Evolutionary conservation across 1,140 invertebrate genomes (phyloP).

Genomic region (Helicoverpa zea): DNA sequence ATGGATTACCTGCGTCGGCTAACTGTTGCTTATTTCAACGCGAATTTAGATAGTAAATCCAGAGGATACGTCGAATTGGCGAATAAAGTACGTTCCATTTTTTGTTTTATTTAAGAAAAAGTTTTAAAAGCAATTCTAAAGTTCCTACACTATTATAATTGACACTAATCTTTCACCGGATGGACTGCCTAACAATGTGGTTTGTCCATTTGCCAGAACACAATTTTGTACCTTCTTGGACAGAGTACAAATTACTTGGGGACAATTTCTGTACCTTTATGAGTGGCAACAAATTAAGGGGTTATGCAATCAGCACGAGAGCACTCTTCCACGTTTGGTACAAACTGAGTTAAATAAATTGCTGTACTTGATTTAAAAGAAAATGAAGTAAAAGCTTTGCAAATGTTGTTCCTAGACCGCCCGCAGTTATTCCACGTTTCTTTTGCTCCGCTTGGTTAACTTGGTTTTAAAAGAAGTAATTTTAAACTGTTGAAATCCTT

Average conservation of each 20-base stretch:
- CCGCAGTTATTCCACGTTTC: neutral
- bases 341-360: slow-evolving; percentile 9
- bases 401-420: neutral
- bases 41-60: too few relatives aligned
- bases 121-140: too few relatives aligned
- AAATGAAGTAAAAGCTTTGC: slow-evolving; percentile 17
- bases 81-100: too few relatives aligned
- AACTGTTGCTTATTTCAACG: too few relatives aligned
- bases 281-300: neutral
- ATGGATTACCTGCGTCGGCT: too few relatives aligned
- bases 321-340: neutral
- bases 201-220: neutral
- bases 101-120: too few relatives aligned
- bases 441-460: neutral
- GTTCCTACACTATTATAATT: too few relatives aligned
- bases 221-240: too few relatives aligned
- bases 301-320: neutral
- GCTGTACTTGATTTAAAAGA: slow-evolving; percentile 29
- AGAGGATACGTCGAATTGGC: too few relatives aligned
- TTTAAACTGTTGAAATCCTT: neutral
- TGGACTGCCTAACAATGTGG: neutral
- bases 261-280: neutral
- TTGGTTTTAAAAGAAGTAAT: neutral
- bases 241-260: too few relatives aligned
- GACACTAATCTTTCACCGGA: too few relatives aligned